A percentile compares a stretch with the other conserved stretches of the same genome.
Evolutionary conservation across 2,797 vertebrate genomes (phyloP).

Genomic region (Poecilia picta): DNA sequence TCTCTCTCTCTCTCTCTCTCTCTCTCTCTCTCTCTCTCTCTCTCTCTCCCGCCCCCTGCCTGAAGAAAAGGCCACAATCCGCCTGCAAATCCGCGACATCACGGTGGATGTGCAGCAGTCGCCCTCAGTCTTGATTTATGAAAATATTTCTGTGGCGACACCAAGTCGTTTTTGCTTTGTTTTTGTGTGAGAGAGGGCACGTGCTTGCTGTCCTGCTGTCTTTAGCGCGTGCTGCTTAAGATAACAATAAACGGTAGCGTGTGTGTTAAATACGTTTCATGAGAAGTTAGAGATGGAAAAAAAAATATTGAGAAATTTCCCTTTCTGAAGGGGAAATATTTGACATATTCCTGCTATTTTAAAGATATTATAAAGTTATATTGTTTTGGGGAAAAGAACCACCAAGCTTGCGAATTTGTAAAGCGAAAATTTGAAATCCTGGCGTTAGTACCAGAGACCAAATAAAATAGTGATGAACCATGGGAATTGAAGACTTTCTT

Average conservation of each 20-base stretch:
- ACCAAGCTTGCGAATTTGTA: too few species aligned
- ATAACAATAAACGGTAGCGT: too few species aligned
- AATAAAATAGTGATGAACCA: neutral
- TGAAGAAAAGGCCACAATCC: constrained; percentile 57
- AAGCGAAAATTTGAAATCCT: neutral
- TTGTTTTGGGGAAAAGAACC: neutral
- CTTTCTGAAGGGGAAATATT: neutral
- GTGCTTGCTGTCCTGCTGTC: too few species aligned
- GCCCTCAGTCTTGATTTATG: too few species aligned
- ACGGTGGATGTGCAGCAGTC: too few species aligned
- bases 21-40: neutral
- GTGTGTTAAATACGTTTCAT: neutral
- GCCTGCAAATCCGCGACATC: constrained; percentile 17
- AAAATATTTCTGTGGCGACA: too few species aligned
- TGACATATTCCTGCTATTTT: neutral
- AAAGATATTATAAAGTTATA: neutral
- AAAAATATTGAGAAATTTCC: neutral
- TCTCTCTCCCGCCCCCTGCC: constrained; percentile 72
- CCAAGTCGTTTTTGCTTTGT: too few species aligned
- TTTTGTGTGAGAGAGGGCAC: too few species aligned
- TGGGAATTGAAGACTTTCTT: neutral
- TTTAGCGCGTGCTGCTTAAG: too few species aligned
- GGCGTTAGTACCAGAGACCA: neutral
- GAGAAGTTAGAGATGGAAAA: neutral
- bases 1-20: too few species aligned